Base-by-base conservation (phyloP, 2,888 invertebrate genomes). In the Yponomeuta cagnagella region DNA sequence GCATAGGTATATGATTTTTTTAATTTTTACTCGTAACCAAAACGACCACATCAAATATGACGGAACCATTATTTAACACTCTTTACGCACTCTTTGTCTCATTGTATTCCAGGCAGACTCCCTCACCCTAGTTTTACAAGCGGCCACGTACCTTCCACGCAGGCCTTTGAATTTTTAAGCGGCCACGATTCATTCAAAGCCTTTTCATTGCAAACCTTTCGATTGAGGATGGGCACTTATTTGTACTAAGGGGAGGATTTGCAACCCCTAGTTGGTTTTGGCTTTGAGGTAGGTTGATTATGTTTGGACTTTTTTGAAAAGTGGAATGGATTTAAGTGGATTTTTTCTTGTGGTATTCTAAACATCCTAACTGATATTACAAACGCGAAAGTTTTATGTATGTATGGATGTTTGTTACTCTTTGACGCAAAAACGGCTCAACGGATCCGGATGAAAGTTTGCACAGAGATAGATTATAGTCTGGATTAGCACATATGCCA, bases 161-260 rank as follows among this genome's bases (percentile, higher is more conserved):
- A 73, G 68, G 68, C 68, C 70, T 73, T 75, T 77, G 76, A 76
- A 79, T 77, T 73, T 77, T 77, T 76, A 74, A 79, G 72, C 73
- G 68, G 31, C 69, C 71, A 74, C 69, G 71, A 70, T 74, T 71
- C 71, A 74, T 74, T 10, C 71, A 69, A 64, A 68, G 66, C 52
- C 70, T 70, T 69, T 70, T 70, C 70, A 70, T 70, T 70, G 31
- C 70, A 63, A 63, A 63, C 30, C 70, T 70, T 70, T 70, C 70
- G 70, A 70, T 69, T 70, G 37, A 63, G 70, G 37, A 68, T 68
- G 48, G 68, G 30, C 63, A 43, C 63, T 70, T 70, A 70, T 70
- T 63, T 37, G 63, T 37, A 33, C 31, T 63, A 33, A n/a, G 63
- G 63, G 70, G 33, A 30, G 65, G 52, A 15, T 10, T 67, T 67